These are phyloP conservation scores for Mesembrinibis cayennensis DNA, from an alignment of 2,113 vertebrate species.

Conservation along the genomic window DNA sequence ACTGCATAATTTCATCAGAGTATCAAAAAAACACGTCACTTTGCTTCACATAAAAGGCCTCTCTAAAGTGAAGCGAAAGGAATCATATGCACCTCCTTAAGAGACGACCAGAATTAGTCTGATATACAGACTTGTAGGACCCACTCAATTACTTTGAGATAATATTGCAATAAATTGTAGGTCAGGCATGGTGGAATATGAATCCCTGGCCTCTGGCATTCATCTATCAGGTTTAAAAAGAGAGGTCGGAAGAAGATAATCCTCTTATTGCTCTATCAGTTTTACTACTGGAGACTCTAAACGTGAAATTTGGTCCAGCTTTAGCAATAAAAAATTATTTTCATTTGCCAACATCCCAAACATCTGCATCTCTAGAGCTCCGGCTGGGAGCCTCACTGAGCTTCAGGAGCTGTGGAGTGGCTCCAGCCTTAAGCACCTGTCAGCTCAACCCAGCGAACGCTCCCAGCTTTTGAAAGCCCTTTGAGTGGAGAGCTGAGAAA, in stretches of 20 bases:
- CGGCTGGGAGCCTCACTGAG: fast-evolving
- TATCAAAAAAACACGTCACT: neutral
- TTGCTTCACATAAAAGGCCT: neutral
- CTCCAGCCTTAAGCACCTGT: neutral
- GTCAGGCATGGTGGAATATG: neutral
- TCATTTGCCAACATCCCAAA: neutral
- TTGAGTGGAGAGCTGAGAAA: fast-evolving
- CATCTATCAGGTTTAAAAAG: neutral
- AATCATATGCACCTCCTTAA: neutral
- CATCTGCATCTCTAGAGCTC: neutral
- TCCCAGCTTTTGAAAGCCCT: neutral
- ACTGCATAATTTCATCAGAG: neutral
- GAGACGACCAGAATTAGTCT: neutral
- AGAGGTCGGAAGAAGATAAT: neutral
- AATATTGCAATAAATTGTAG: slow-evolving; percentile 8
- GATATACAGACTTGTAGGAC: neutral
- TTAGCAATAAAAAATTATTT: neutral
- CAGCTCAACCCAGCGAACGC: neutral
- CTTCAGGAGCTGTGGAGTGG: neutral
- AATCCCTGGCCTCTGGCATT: neutral
- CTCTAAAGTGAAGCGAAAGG: neutral
- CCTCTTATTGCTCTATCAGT: neutral
- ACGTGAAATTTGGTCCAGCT: neutral
- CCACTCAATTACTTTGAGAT: neutral
- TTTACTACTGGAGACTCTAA: neutral